These are phyloP conservation scores for Haliclystus octoradiatus DNA, from an alignment of 30 jellyfish, hydroid and myxozoan genomes.

Conservation along the genomic window DNA sequence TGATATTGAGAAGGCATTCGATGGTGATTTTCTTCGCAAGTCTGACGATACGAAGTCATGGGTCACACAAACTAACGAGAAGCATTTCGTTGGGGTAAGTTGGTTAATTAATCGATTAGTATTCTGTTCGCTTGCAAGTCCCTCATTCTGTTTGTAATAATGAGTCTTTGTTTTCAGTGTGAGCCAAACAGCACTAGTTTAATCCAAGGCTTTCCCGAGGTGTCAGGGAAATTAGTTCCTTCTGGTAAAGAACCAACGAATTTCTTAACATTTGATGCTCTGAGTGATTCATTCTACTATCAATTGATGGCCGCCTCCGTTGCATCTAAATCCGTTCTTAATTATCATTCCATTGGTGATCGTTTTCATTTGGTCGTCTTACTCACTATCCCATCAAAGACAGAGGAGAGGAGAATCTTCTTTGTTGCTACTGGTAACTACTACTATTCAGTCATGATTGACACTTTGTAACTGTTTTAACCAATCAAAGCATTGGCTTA, in stretches of 20 bases:
- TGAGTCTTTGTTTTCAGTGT: conserved; percentile 41
- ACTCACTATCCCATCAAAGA: background rate
- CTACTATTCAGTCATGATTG: background rate
- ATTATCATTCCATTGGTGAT: conserved; percentile 12
- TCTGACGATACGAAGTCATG: conserved; percentile 3
- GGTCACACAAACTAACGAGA: conserved; percentile 23
- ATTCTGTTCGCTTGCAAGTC: too few relatives aligned
- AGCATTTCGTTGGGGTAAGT: conserved; percentile 53
- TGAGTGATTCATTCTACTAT: conserved; percentile 36
- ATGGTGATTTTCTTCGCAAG: conserved; percentile 35
- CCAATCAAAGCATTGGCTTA: background rate
- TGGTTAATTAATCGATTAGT: background rate
- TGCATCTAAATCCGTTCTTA: background rate
- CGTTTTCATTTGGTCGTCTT: too few relatives aligned
- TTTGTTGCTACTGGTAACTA: background rate
- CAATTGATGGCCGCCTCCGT: conserved; percentile 25
- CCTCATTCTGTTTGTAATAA: too few relatives aligned
- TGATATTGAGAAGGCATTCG: conserved; percentile 17
- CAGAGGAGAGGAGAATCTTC: background rate
- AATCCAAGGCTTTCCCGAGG: conserved; percentile 25
- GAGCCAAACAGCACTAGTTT: conserved; percentile 29
- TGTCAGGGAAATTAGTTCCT: conserved; percentile 38
- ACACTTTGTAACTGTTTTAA: background rate
- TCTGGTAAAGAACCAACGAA: conserved; percentile 66
- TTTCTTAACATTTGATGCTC: conserved; percentile 36